Evolutionary conservation across 2,797 vertebrate species (phyloP).

Genomic region (Leucoraja ocellata): DNA sequence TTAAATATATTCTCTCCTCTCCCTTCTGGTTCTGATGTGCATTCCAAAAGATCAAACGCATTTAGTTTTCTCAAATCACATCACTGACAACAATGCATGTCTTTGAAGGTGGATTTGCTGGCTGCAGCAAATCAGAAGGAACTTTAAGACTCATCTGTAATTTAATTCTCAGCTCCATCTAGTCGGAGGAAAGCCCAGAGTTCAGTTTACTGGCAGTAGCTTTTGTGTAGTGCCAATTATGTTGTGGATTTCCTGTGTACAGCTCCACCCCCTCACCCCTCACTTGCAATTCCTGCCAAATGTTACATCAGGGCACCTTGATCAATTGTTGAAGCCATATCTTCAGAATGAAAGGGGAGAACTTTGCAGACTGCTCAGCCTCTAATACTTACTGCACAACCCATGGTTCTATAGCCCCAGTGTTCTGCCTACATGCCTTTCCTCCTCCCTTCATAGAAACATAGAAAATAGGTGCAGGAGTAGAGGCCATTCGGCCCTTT

Average conservation of each 20-base stretch:
- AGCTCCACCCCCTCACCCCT: not conserved
- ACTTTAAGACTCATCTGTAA: not conserved
- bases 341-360: not conserved
- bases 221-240: not conserved
- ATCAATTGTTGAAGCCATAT: not conserved
- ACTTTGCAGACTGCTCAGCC: too few relatives aligned
- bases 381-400: too few relatives aligned
- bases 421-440: too few relatives aligned
- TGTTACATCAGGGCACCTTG: not conserved
- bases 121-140: not conserved
- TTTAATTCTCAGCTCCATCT: not conserved
- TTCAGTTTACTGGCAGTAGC: not conserved
- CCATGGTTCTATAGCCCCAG: too few relatives aligned
- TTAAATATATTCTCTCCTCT: not conserved
- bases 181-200: not conserved
- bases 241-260: not conserved
- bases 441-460: too few relatives aligned
- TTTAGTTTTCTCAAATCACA: not conserved
- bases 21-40: not conserved
- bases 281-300: not conserved
- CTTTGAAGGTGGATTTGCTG: not conserved
- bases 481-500: too few relatives aligned
- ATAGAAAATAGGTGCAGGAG: too few relatives aligned
- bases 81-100: not conserved
- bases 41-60: conserved; percentile 13